Base-by-base conservation (phyloP, 2,797 vertebrate genomes). In the Gobio occitaniae region DNA sequence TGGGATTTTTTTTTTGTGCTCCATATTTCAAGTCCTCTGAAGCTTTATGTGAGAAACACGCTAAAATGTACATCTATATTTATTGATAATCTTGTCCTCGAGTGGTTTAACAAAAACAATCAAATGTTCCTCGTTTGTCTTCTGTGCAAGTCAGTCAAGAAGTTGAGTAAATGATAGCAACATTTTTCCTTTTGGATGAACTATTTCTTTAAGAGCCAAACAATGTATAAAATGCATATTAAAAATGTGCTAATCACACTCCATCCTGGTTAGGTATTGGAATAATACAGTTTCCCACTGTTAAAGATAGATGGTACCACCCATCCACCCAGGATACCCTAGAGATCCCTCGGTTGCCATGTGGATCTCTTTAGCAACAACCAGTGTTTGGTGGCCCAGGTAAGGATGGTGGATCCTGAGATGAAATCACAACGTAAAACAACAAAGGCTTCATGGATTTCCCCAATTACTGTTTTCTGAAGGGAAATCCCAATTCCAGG, bases 401-500 rank as follows among this genome's bases (percentile, higher is more conserved):
- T 59, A 44, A 59, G 47, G 11, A 63, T 38, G 29, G 69, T 69
- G 71, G 56, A 75, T 77, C 65, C 59, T 80, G 65, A 83, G 71
- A 63, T 63, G 63, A 84, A 82, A 54, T 84, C 52, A 78, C 38
- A 84, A 70, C 16, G 9, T 68, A 66, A 50, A 85, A 88, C 52
- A 81, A 75, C 71, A 85, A 78, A 83, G 70, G 56, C 86, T 86
- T 75, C 36, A 80, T 86, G 89, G 89, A 90, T 90, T 90, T 89
- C 88, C 88, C 86, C 88, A 89, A 89, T 90, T 88, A 88, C 87
- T 86, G 82, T 86, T 91, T 89, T 88, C 85, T 63, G 75, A 83
- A 90, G 88, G 89, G 82, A 88, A 88, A 87, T 87, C 87, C 87
- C 86, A 86, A 78, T 80, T 87, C 78, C 87, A 69, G 38, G 59